Conservation (phyloP, 2,113 vertebrate genomes). For the Ibidorhyncha struthersii region DNA sequence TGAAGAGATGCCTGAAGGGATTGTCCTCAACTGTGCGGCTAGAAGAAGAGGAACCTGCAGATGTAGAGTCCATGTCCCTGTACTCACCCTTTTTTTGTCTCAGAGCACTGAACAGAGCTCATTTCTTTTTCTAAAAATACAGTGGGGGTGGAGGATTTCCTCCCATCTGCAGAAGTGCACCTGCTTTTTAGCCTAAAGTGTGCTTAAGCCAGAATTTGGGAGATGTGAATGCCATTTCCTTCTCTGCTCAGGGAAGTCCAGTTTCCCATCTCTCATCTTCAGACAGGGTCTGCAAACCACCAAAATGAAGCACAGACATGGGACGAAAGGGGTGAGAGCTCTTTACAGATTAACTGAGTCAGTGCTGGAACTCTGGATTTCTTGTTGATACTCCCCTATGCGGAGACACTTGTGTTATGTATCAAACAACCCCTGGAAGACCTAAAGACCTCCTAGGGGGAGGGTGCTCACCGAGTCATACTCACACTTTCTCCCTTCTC, state of each 20-base stretch:
- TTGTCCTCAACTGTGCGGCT: neutral
- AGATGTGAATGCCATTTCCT: neutral
- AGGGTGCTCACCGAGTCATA: neutral
- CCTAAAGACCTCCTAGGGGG: neutral
- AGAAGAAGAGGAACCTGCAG: neutral
- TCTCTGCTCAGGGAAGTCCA: neutral
- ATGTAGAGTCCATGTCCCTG: rapidly evolving
- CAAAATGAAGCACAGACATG: neutral
- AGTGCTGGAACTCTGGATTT: rapidly evolving
- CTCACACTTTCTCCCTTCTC: conserved; percentile 28
- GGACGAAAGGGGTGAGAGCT: neutral
- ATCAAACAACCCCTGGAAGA: neutral
- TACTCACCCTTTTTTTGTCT: neutral
- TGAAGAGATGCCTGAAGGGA: neutral
- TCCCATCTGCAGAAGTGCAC: neutral
- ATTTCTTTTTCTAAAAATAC: neutral
- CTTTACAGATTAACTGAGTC: neutral
- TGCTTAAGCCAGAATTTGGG: neutral
- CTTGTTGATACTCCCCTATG: neutral
- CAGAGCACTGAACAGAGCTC: neutral
- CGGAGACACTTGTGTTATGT: neutral
- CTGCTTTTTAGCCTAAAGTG: neutral
- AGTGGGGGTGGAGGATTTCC: neutral
- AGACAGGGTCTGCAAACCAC: neutral
- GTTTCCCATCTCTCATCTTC: neutral